Evolutionary conservation across 30 jellyfish, hydroid and myxozoan genomes (phyloP).

Genomic region (Sanderia malayensis): DNA sequence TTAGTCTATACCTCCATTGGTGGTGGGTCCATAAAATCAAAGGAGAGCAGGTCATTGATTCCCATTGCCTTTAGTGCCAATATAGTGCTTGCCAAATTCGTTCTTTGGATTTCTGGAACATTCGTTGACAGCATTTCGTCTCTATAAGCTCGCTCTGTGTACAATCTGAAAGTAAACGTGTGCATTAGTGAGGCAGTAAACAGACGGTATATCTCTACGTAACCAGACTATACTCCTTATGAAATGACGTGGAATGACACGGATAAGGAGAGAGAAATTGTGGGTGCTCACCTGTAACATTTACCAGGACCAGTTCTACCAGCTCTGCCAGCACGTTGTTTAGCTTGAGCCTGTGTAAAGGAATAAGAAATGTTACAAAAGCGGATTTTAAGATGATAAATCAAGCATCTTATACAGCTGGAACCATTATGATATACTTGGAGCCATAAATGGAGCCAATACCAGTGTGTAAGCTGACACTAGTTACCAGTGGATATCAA

Average conservation of each 20-base stretch:
- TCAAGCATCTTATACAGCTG: too few species aligned
- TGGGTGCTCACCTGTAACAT: constrained; percentile 71
- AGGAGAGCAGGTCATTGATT: constrained; percentile 87
- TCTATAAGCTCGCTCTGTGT: constrained; percentile 97
- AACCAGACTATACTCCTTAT: too few species aligned
- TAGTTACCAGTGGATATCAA: too few species aligned
- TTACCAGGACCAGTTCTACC: constrained; percentile 99
- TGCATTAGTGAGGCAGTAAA: too few species aligned
- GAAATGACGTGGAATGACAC: background rate
- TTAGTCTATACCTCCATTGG: constrained; percentile 90
- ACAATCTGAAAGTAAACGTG: constrained; percentile 54
- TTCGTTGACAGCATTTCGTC: constrained; percentile 97
- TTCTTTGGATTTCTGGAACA: constrained; percentile 98
- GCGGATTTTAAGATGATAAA: too few species aligned
- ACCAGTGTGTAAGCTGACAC: too few species aligned
- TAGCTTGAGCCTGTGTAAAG: constrained; percentile 92
- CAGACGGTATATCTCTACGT: too few species aligned
- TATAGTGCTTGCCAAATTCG: constrained; percentile 92
- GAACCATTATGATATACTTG: too few species aligned
- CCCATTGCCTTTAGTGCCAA: constrained; percentile 98
- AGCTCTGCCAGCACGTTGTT: constrained; percentile 97
- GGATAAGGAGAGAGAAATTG: background rate
- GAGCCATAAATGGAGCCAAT: too few species aligned
- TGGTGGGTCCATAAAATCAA: constrained; percentile 99
- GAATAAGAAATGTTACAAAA: too few species aligned